Percentiles rank a stretch among this genome's conserved stretches.
Evolutionary conservation across 2,888 invertebrate species (phyloP).

Genomic region (Stramonita haemastoma): DNA sequence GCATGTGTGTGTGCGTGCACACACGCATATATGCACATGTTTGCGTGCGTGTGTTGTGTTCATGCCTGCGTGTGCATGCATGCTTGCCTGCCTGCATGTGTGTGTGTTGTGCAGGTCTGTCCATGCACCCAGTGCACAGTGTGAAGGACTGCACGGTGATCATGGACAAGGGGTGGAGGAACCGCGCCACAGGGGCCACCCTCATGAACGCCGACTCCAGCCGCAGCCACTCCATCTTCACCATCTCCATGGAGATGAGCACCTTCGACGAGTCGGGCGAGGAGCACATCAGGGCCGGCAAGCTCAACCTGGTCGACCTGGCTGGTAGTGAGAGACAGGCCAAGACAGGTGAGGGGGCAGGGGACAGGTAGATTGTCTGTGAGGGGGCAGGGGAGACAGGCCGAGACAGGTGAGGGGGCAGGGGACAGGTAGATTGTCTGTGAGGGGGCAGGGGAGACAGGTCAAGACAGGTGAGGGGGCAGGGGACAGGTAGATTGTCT

Average conservation of each 20-base stretch:
- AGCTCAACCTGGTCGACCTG: slow-evolving; percentile 92
- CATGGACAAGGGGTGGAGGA: slow-evolving; percentile 87
- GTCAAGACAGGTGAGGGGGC: too few species aligned
- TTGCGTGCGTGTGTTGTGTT: too few species aligned
- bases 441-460: too few species aligned
- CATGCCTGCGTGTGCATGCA: too few species aligned
- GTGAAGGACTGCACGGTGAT: slow-evolving; percentile 87
- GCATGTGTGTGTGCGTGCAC: too few species aligned
- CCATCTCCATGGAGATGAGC: slow-evolving; percentile 89
- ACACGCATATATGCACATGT: too few species aligned
- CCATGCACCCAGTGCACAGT: slow-evolving; percentile 87
- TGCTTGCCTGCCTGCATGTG: too few species aligned
- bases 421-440: too few species aligned
- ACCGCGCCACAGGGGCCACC: slow-evolving; percentile 89
- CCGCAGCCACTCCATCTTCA: slow-evolving; percentile 92
- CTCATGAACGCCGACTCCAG: slow-evolving; percentile 91
- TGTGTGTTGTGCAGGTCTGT: slow-evolving; percentile 80
- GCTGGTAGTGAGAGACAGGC: slow-evolving; percentile 92
- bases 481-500: too few species aligned
- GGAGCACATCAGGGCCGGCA: slow-evolving; percentile 83
- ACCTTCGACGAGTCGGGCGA: slow-evolving; percentile 80
- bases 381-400: too few species aligned
- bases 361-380: too few species aligned
- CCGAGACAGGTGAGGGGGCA: not conserved
- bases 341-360: slow-evolving; percentile 81